Base-by-base conservation (phyloP, 2,113 vertebrate species). In the Elgaria multicarinata region DNA sequence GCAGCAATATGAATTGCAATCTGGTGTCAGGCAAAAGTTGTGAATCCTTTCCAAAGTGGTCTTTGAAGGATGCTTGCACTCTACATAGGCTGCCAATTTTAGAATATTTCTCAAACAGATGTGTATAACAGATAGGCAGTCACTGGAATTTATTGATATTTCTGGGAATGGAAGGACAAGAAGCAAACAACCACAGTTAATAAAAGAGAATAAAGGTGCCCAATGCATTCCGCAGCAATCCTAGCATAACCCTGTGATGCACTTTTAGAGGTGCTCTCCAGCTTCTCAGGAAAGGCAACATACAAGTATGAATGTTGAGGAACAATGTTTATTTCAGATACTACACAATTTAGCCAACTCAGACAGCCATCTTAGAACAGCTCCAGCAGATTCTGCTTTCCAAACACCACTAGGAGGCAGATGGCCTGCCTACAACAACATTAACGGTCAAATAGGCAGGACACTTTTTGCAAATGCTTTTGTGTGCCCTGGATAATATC, bases 81-180 rank as follows among this genome's bases (percentile, higher is more conserved):
- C 71, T 3, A 58, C 50, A 67, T 10, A 8, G 42, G 9, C 3
- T 64, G 1, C 28, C 76, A 14, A 39, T 55, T 24, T 84, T 20
- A 10, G 53, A 22, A 69, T 44, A 83, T 67, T 0, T 5, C 18
- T 4, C 53, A 90, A 24, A 87, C 9, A 88, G 89, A 85, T 64
- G 22, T n/a, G 46, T 87, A 22, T 0, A 67, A 1, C 18, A 50
- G 16, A n/a, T 55, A 84, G 77, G 18, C 33, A 0, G 0, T 18
- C 14, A 1, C 58, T 10, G 39, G 84, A 88, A 28, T 76, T 71
- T 79, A 2, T 0, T 64, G 7, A 87, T 62, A 58, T 7, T 2
- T 89, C 69, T 26, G 58, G 22, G 88, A 86, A 3, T 42, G 12
- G 84, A 86, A 67, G 13, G 50, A 9, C 12, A 9, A 83, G 42